Conservation (phyloP, 2,888 invertebrate species). For the Invenusta paracnida region DNA sequence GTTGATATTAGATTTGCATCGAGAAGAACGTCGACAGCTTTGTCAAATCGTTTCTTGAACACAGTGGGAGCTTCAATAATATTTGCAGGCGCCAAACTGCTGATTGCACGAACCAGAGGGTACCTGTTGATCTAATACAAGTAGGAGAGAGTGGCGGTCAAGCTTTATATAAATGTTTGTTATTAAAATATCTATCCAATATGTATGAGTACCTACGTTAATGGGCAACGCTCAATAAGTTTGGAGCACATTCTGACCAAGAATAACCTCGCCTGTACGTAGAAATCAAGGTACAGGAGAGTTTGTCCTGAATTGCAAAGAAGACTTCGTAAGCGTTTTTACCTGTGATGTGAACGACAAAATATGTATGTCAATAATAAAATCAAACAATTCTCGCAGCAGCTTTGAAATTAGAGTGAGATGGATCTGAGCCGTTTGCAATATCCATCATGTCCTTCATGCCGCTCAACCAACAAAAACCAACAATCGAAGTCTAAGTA, state of each 20-base stretch:
- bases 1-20: neutral
- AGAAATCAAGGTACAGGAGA: neutral
- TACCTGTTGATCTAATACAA: too few relatives aligned
- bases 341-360: too few relatives aligned
- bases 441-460: neutral
- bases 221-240: neutral
- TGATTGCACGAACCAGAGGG: neutral
- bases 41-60: neutral
- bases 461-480: too few relatives aligned
- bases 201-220: neutral
- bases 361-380: too few relatives aligned
- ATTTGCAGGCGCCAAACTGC: neutral
- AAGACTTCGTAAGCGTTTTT: neutral
- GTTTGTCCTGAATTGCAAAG: neutral
- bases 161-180: too few relatives aligned
- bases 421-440: neutral
- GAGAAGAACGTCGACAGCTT: neutral
- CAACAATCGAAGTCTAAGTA: too few relatives aligned
- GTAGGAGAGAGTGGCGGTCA: too few relatives aligned
- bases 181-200: neutral
- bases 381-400: neutral
- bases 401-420: neutral
- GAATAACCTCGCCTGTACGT: neutral
- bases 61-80: neutral
- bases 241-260: neutral